phyloP scores from a whole-genome alignment of 2,797 vertebrate species.

The Bucorvus abyssinicus region DNA sequence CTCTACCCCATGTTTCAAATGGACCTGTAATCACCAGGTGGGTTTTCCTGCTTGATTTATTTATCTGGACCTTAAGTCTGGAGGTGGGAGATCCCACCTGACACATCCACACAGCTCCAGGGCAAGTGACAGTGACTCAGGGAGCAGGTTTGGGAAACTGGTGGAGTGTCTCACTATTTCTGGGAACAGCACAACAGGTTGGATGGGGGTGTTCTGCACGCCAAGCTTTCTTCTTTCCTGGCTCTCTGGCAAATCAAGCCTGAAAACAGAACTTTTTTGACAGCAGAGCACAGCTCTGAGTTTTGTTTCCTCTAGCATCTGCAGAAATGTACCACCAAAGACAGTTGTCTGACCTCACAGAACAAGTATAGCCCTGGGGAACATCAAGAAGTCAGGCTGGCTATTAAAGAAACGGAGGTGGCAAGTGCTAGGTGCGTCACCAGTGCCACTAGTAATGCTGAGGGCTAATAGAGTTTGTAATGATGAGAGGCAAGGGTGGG shows the following conservation, averaged over 20 bases:
- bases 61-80: neutral
- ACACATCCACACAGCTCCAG: accelerated
- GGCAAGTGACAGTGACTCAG: neutral
- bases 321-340: neutral
- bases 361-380: neutral
- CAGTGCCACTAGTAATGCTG: neutral
- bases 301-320: neutral
- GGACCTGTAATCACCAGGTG: neutral
- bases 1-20: neutral
- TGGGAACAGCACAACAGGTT: neutral
- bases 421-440: neutral
- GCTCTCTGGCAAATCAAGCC: neutral
- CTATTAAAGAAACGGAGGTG: neutral
- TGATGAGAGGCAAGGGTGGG: neutral
- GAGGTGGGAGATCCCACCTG: neutral
- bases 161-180: neutral
- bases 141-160: accelerated
- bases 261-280: neutral
- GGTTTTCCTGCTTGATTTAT: neutral
- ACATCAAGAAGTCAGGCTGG: neutral
- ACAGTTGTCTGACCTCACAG: accelerated
- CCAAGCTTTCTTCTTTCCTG: neutral
- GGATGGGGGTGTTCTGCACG: neutral
- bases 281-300: accelerated
- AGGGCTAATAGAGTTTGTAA: neutral